Conservation (phyloP, 23 tunicate species). For the Phallusia fumigata region DNA sequence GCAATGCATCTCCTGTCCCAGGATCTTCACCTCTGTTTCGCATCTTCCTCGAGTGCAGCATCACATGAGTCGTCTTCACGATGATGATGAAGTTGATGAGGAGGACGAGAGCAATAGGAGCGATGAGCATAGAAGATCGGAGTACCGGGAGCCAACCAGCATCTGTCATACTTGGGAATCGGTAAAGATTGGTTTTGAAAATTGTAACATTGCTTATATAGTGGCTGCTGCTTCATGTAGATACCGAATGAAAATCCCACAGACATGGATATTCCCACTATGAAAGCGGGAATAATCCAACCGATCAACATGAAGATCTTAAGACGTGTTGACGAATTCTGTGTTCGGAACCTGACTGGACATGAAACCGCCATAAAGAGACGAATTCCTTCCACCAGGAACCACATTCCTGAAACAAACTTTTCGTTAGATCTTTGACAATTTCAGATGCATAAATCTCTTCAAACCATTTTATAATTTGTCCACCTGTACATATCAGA, state of each 20-base stretch:
- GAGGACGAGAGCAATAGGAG: no score
- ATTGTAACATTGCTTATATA: neutral
- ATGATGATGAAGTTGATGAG: no score
- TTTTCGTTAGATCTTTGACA: no score
- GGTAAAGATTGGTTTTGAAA: neutral
- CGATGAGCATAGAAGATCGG: neutral
- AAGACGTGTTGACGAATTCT: neutral
- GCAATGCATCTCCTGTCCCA: no score
- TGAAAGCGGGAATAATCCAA: neutral
- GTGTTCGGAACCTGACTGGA: neutral
- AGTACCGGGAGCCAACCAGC: conserved; percentile 5
- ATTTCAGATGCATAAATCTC: no score
- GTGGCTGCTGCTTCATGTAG: neutral
- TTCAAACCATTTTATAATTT: no score
- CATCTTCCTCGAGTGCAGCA: no score
- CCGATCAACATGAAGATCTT: neutral
- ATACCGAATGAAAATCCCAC: neutral
- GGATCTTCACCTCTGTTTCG: no score
- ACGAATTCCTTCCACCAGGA: conserved; percentile 1
- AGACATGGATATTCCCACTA: neutral
- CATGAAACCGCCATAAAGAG: neutral
- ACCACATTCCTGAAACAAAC: neutral
- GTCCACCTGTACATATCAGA: no score
- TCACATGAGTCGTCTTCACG: no score
- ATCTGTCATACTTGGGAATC: neutral